phyloP scores from a whole-genome alignment of 1,140 invertebrate genomes.

The Acromyrmex heyeri region DNA sequence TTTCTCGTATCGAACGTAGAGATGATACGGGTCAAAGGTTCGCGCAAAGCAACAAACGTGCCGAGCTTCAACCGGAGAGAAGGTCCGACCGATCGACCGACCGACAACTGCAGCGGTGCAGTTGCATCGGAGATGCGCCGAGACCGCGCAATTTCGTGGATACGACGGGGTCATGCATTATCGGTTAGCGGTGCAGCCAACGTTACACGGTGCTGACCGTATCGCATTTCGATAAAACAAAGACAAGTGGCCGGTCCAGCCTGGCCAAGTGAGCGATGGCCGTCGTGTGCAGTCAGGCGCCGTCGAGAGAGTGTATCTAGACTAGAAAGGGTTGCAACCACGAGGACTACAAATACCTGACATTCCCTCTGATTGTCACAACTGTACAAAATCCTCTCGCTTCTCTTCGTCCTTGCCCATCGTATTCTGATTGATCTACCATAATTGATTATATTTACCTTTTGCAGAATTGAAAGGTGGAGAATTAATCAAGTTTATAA shows the following conservation, averaged over 20 bases:
- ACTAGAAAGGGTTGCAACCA: constrained; percentile 2
- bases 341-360: constrained; percentile 30
- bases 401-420: background rate
- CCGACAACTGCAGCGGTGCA: constrained; percentile 45
- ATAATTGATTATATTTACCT: constrained; percentile 31
- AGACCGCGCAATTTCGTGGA: constrained; percentile 64
- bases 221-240: constrained; percentile 75
- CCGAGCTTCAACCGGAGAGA: background rate
- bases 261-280: constrained; percentile 75
- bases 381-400: constrained; percentile 21
- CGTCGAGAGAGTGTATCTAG: constrained; percentile 47
- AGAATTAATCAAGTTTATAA: constrained; percentile 46
- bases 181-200: constrained; percentile 60
- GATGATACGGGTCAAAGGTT: constrained; percentile 6
- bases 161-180: constrained; percentile 58
- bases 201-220: constrained; percentile 64
- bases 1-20: background rate
- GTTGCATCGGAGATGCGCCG: constrained; percentile 59
- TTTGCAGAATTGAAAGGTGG: background rate
- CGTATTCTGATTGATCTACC: background rate
- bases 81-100: background rate
- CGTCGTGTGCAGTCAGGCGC: constrained; percentile 76
- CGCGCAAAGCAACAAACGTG: constrained; percentile 4
- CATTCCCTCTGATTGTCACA: constrained; percentile 6
- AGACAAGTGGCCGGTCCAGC: constrained; percentile 70